Evolutionary conservation across 2,797 vertebrate species (phyloP), one percentile per base, ranked within the genome.

Genomic region (Loris lydekkerianus): DNA sequence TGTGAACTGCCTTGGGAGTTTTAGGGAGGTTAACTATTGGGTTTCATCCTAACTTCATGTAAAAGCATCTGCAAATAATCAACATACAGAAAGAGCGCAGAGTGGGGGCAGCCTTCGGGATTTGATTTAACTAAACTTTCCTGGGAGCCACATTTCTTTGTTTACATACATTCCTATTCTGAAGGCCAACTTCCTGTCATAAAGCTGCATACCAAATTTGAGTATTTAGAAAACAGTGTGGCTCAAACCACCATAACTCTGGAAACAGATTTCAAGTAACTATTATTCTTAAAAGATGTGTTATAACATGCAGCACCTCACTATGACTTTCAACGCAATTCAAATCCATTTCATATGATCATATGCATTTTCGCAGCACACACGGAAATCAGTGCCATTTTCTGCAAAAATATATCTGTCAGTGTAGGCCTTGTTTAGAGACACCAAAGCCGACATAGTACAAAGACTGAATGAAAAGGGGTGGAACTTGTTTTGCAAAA

Each of bases 41-140:
- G 96, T 98, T 97, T 98, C 96, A 0, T 83, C 56, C 69, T 14
- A 86, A 84, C 86, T 88, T 75, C 96, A 95, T 56, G 83, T 58
- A 94, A 96, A 96, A 96, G 96, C 97, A 98, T 98, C 98, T 98
- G 97, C 96, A 97, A 98, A 76, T 91, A 97, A 98, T 98, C 97
- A 98, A 97, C 98, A 98, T 96, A 76, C 65, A 60, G 96, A 97
- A 92, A 98, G 91, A 78, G 88, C 95, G 84, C 92, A 85, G 95
- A 95, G 82, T 81, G 96, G 97, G 93, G 97, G 96, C 89, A 96
- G 91, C 11, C 95, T 97, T 70, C 40, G 86, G 94, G 96, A 97
- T 97, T 96, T 98, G 97, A 90, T 98, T 98, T 98, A 97, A 86
- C 88, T 95, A 91, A 98, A 97, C 84, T 96, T 98, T 81, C 96